Base-by-base conservation (phyloP, 2,888 invertebrate species). In the Neocrepidodera transversa region DNA sequence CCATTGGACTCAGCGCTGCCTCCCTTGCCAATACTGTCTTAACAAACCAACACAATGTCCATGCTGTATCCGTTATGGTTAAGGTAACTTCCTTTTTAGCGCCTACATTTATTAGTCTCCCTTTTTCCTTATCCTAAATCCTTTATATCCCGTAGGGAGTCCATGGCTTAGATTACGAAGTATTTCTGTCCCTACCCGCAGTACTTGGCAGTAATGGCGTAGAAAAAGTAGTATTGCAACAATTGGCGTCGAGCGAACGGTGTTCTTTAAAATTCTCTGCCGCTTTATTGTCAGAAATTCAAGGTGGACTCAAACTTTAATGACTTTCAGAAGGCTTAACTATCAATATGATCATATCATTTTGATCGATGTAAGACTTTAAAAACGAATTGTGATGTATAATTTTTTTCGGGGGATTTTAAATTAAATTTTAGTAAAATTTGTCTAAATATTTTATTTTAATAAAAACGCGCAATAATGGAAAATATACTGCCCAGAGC, bases 1-100 rank as follows among this genome's bases (percentile, higher is more conserved):
- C 93, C 7, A 92, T 94, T 67, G 94, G 93, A 1, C 82, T 93
- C 35, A 91, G 92, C 70, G 85, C 90, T 4, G 84, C 92, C 0
- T 83, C 88, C 62, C 79, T 95, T 40, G 85, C 86, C 10, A 82
- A 85, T 47, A 84, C 89, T 32, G 86, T 93, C 53, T 78, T 93
- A 54, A 83, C 86, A 61, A 93, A 94, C 74, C 85, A 87, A 1
- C 84, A 86, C 74, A 87, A 87, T 70, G 86, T 93, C 30, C 91
- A 90, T 58, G 89, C 93, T 0, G 87, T 94, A 1, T 91, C 92
- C 4, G 92, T 92, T 17, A 84, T 87, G 66, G 85, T 92, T 35
- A 84, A 88, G 83, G 94, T 92, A 76, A 80, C 32, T 48, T 26
- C 7, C 3, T 23, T 23, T 23, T 23, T 23, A 23, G 7, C n/a